These are phyloP conservation scores for Charadrius vociferus DNA, from an alignment of 2,113 vertebrate genomes.

Conservation along the genomic window DNA sequence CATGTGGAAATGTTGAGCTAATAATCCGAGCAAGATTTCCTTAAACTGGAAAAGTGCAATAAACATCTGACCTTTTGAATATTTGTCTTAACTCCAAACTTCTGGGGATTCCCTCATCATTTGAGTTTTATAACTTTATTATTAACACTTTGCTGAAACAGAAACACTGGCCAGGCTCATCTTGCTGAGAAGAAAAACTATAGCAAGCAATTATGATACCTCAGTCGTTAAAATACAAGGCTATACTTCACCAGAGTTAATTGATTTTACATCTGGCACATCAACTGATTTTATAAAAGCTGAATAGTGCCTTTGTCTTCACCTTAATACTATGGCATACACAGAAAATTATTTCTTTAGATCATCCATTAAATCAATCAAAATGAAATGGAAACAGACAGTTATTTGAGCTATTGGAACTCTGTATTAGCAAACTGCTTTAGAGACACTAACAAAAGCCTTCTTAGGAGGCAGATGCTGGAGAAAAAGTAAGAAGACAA, in stretches of 20 bases:
- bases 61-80: background rate
- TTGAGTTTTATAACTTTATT: background rate
- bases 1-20: background rate
- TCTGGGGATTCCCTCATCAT: background rate
- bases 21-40: background rate
- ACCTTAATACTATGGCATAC: background rate
- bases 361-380: slow-evolving; percentile 14
- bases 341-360: slow-evolving; percentile 17
- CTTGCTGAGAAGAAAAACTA: background rate
- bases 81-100: background rate
- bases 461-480: background rate
- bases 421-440: background rate
- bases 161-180: background rate
- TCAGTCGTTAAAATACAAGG: slow-evolving; percentile 58
- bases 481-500: background rate
- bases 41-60: background rate
- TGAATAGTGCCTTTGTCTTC: slow-evolving; percentile 74
- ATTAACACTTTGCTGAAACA: background rate
- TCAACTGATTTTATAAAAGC: slow-evolving; percentile 60
- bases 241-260: slow-evolving; percentile 59
- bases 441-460: background rate
- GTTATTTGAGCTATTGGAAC: background rate
- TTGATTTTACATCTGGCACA: slow-evolving; percentile 74
- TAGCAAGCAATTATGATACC: slow-evolving; percentile 46
- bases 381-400: background rate